Evolutionary conservation across 2,888 invertebrate species (phyloP), one percentile per base, ranked within the genome.

Genomic region (Erebia ligea): DNA sequence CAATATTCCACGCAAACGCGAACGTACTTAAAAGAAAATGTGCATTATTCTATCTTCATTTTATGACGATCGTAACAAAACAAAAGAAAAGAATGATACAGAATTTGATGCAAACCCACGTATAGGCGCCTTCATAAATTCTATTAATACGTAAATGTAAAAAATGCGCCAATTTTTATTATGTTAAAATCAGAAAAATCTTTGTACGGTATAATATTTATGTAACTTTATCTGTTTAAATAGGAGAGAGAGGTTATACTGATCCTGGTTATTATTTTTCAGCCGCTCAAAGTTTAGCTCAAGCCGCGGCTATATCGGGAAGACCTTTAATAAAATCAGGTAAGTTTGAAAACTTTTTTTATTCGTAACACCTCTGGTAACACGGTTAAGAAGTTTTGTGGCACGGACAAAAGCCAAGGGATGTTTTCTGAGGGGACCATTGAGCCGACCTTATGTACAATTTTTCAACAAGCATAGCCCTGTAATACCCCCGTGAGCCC

Each of bases 391-490:
- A 62, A 45, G 19, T 48, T 52, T 21, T 62, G 62, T 48, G 62
- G 13, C 9, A 9, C 62, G 42, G 19, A 62, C 62, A 62, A 62
- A 62, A 45, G 45, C 45, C 42, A 63, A 70, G 76, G 61, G 74
- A 75, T 77, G 74, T 79, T 79, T 76, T 77, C 73, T 64, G 79
- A 82, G 76, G 80, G 82, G 82, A 78, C 79, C 79, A 78, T 81
- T 80, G 71, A 74, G 70, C 67, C 67, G 74, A 81, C 82, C 78
- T 82, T 83, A 73, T 76, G 79, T 79, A 80, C 81, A 84, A 80
- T 84, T 84, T 83, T 84, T 84, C 11, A 85, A 84, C 84, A 86
- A 84, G 81, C 80, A 75, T 79, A 79, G 79, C 73, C 73, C 73
- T 64, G 76, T 79, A 80, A 80, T 80, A 70, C 80, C 79, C 78